These are phyloP conservation scores for Phrynocephalus forsythii DNA, from an alignment of 2,797 vertebrate genomes.

Conservation along the genomic window DNA sequence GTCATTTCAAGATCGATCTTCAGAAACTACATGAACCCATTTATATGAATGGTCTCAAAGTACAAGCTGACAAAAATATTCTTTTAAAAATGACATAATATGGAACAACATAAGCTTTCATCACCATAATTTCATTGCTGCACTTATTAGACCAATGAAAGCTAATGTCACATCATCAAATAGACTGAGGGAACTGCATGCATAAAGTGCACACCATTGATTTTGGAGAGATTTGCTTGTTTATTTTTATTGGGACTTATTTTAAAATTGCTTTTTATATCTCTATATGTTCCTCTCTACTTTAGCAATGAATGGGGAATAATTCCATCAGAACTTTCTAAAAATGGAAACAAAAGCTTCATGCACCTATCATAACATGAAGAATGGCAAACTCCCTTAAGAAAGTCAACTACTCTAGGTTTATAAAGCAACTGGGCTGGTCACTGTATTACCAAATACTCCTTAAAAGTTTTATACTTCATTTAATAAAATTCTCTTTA, in stretches of 20 bases:
- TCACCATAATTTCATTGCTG: background rate
- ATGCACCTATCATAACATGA: background rate
- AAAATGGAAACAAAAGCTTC: background rate
- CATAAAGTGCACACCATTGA: background rate
- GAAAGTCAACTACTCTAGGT: background rate
- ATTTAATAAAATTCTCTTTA: conserved; percentile 38
- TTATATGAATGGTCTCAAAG: background rate
- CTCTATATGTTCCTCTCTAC: background rate
- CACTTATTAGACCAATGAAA: background rate
- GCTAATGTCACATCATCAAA: background rate
- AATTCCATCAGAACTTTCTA: background rate
- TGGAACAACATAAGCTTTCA: too few species aligned
- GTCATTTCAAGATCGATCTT: background rate
- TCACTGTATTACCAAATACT: conserved; percentile 1
- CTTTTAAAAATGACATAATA: background rate
- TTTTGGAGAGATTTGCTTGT: background rate
- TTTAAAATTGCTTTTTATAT: background rate
- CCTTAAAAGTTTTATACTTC: conserved; percentile 21
- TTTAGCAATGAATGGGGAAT: conserved; percentile 27
- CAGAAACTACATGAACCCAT: background rate
- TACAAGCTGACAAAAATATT: background rate
- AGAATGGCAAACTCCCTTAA: background rate
- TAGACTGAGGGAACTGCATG: too few species aligned
- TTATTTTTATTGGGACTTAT: conserved; percentile 13
- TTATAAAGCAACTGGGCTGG: background rate